Percentiles rank a stretch among this genome's conserved stretches.
These are phyloP conservation scores for Calephelis virginiensis DNA, from an alignment of 1,140 invertebrate species.

Conservation along the genomic window DNA sequence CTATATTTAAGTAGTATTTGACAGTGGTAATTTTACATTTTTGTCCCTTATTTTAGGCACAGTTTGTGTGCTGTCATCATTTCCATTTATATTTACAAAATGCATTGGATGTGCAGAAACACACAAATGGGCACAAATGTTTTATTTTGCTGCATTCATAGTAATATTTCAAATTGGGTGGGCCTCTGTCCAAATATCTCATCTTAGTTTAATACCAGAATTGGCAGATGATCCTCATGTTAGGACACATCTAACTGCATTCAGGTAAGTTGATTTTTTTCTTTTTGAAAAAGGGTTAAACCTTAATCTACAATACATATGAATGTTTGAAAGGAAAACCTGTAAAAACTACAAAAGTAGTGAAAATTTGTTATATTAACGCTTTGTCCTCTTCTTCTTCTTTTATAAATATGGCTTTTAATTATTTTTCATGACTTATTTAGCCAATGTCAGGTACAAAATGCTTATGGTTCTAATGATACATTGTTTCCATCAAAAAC, in stretches of 20 bases:
- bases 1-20: background rate
- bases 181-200: slow-evolving; percentile 96
- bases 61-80: slow-evolving; percentile 87
- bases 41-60: slow-evolving; percentile 79
- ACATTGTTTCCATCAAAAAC: too few species aligned
- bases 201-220: slow-evolving; percentile 90
- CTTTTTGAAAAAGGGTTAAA: too few species aligned
- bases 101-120: slow-evolving; percentile 86
- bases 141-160: slow-evolving; percentile 94
- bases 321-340: too few species aligned
- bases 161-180: slow-evolving; percentile 98
- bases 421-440: too few species aligned
- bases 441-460: too few species aligned
- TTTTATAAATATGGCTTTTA: too few species aligned
- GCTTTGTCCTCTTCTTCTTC: too few species aligned
- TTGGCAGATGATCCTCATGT: slow-evolving; percentile 86
- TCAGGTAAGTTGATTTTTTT: slow-evolving; percentile 82
- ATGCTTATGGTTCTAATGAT: too few species aligned
- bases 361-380: too few species aligned
- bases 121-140: slow-evolving; percentile 86
- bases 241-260: slow-evolving; percentile 90
- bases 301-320: too few species aligned
- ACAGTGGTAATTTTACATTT: background rate
- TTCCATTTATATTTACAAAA: slow-evolving; percentile 94
- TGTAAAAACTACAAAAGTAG: too few species aligned